phyloP scores from a whole-genome alignment of 1,140 invertebrate species.

The Drosophila navojoa region DNA sequence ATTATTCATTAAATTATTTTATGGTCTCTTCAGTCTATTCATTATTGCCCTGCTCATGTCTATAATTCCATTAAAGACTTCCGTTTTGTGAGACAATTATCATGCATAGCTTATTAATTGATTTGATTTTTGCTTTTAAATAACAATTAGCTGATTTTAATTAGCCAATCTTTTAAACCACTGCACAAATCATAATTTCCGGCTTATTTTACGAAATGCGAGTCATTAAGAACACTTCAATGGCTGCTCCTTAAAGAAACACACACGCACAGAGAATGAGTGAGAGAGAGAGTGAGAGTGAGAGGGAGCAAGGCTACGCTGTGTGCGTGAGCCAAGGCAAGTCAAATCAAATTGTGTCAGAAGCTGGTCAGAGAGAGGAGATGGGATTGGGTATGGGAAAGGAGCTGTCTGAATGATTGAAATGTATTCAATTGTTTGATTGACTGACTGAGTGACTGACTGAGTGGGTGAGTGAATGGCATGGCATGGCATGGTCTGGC shows the following conservation, averaged over 20 bases:
- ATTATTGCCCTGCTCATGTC: too few species aligned
- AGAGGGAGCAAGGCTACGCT: neutral
- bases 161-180: constrained; percentile 20
- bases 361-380: constrained; percentile 16
- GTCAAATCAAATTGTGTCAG: constrained; percentile 66
- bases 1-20: too few species aligned
- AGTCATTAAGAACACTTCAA: constrained; percentile 39
- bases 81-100: neutral
- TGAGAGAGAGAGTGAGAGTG: neutral
- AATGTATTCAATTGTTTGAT: constrained; percentile 81
- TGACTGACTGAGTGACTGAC: constrained; percentile 44
- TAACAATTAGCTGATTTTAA: constrained; percentile 13
- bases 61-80: neutral
- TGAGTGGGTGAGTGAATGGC: constrained; percentile 12
- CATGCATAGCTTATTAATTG: too few species aligned
- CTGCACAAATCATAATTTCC: constrained; percentile 14
- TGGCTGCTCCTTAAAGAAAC: constrained; percentile 1
- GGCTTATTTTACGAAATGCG: constrained; percentile 16
- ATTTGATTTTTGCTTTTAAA: neutral
- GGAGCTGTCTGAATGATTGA: constrained; percentile 65
- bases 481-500: constrained; percentile 21
- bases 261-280: neutral
- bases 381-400: neutral
- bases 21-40: too few species aligned
- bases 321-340: constrained; percentile 40